Percentiles rank a stretch among this genome's conserved stretches.
Conservation (phyloP, 1,140 invertebrate species). For the Sipha flava region DNA sequence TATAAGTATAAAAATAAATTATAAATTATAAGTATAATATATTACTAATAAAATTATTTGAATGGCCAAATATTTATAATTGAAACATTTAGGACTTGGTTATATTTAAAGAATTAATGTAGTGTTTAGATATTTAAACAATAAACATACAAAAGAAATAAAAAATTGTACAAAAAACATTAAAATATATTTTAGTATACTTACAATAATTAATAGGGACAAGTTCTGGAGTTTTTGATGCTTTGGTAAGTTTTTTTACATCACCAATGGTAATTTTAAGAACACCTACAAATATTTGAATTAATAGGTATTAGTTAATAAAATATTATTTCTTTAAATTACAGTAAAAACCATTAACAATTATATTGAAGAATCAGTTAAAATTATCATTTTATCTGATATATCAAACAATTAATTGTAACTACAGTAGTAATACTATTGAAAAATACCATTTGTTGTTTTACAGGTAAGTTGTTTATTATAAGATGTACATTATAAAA, state of each 20-base stretch:
- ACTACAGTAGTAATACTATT: too few relatives aligned
- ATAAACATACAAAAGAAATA: conserved; percentile 36
- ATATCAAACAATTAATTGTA: too few relatives aligned
- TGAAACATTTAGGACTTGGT: too few relatives aligned
- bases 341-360: background rate
- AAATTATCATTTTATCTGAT: too few relatives aligned
- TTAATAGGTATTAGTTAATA: background rate
- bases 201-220: conserved; percentile 78
- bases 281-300: background rate
- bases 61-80: background rate
- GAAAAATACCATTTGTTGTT: too few relatives aligned
- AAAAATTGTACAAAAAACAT: background rate
- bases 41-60: too few relatives aligned
- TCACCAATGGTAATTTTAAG: conserved; percentile 62
- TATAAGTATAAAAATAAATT: too few relatives aligned
- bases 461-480: too few relatives aligned
- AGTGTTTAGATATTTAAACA: background rate
- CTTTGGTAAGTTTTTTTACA: conserved; percentile 56
- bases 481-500: too few relatives aligned
- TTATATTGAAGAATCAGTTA: background rate
- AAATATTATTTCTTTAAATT: background rate
- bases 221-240: conserved; percentile 62
- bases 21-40: too few relatives aligned
- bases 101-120: too few relatives aligned
- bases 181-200: conserved; percentile 41